Conservation (phyloP, 2,888 invertebrate species). For the Liopterus haemorrhoidalis region DNA sequence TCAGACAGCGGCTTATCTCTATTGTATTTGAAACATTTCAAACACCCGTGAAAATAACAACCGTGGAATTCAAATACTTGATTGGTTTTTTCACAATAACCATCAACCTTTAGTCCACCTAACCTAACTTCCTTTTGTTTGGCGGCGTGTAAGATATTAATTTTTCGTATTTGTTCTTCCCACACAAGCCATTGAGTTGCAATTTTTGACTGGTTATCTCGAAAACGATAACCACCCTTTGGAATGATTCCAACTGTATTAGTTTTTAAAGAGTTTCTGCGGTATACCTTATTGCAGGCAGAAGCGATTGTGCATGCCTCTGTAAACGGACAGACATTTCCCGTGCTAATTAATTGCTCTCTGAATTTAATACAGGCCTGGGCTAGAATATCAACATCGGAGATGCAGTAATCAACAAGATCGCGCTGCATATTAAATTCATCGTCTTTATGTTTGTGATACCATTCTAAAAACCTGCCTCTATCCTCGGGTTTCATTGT, state of each 20-base stretch:
- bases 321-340: constrained; percentile 33
- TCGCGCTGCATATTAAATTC: constrained; percentile 35
- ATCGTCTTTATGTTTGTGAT: constrained; percentile 24
- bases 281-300: constrained; percentile 33
- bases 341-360: constrained; percentile 27
- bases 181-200: constrained; percentile 25
- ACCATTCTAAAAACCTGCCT: constrained; percentile 30
- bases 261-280: constrained; percentile 32
- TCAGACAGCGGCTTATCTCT: constrained; percentile 5
- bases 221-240: constrained; percentile 31
- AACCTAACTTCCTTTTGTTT: constrained; percentile 16
- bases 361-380: constrained; percentile 34
- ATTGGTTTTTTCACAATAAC: constrained; percentile 5
- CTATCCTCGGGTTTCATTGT: constrained; percentile 25
- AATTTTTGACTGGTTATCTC: constrained; percentile 33
- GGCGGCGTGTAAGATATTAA: constrained; percentile 19
- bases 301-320: constrained; percentile 32
- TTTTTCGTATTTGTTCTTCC: constrained; percentile 20
- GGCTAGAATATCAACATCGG: constrained; percentile 34
- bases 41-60: constrained; percentile 12
- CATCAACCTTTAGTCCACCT: constrained; percentile 8
- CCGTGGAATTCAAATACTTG: constrained; percentile 16
- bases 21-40: constrained; percentile 4
- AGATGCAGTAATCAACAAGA: constrained; percentile 30
- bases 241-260: constrained; percentile 36